Conservation (phyloP, 2,113 vertebrate species). For the Thinocorus orbignyianus region DNA sequence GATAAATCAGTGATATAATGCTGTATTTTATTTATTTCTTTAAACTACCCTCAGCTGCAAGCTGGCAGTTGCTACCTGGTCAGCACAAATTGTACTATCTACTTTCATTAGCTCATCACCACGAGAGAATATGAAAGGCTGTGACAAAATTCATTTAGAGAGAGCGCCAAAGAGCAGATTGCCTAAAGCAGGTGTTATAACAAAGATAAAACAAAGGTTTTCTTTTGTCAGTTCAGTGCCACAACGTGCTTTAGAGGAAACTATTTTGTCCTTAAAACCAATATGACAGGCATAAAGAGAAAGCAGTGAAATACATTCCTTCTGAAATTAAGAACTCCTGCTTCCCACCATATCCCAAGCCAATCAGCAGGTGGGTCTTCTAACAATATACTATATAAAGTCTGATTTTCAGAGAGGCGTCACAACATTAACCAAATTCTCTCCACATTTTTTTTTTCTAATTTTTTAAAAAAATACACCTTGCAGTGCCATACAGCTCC, state of each 20-base stretch:
- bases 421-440: neutral
- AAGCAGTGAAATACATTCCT: slow-evolving; percentile 42
- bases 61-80: slow-evolving; percentile 92
- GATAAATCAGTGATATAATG: slow-evolving; percentile 90
- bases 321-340: slow-evolving; percentile 20
- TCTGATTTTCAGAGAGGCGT: neutral
- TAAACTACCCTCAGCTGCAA: slow-evolving; percentile 87
- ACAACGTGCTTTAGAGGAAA: slow-evolving; percentile 47
- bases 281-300: slow-evolving; percentile 47
- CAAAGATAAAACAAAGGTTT: slow-evolving; percentile 88
- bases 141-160: slow-evolving; percentile 99
- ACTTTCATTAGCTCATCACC: slow-evolving; percentile 95
- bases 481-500: neutral
- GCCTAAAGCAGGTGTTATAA: slow-evolving; percentile 94
- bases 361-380: slow-evolving; percentile 11
- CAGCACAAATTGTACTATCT: slow-evolving; percentile 97
- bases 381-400: neutral
- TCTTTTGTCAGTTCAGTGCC: slow-evolving; percentile 55
- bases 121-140: slow-evolving; percentile 91
- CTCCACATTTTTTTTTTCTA: neutral
- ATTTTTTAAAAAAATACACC: neutral
- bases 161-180: slow-evolving; percentile 85
- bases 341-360: neutral
- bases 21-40: slow-evolving; percentile 86
- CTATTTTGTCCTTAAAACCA: slow-evolving; percentile 65